Base-by-base conservation (phyloP, 2,888 invertebrate species). In the Pilophorus perplexus region DNA sequence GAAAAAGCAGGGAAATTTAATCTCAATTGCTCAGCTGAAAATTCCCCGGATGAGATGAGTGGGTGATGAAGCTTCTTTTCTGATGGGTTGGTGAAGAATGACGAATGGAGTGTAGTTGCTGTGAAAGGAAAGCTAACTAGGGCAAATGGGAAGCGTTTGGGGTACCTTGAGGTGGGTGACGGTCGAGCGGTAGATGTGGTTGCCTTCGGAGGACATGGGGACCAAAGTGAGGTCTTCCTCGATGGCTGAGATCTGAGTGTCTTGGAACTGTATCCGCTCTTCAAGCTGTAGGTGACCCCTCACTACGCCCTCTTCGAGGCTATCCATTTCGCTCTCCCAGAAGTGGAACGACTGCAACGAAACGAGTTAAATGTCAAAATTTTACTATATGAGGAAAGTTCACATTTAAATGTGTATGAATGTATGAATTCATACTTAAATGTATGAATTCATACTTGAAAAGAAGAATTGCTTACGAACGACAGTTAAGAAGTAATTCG, bases 81-180 rank as follows among this genome's bases (percentile, higher is more conserved):
- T 12, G 6, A 33, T 12, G 6, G 33, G 33, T 33, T 33, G 33
- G 33, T 33, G 6, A 33, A 6, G 33, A 33, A 33, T 8, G 12
- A 33, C 33, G 12, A 33, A 33, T 33, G 33, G 33, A 33, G 12
- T 33, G 12, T 33, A 33, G 6, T 33, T 33, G 6, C 6, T 33
- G 33, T 33, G 33, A 12, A 33, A 12, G 33, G 33, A n/a, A n/a
- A n/a, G n/a, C n/a, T n/a, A n/a, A n/a, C n/a, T n/a, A n/a, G n/a
- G n/a, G n/a, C n/a, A n/a, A n/a, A n/a, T n/a, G n/a, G n/a, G n/a
- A n/a, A n/a, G n/a, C n/a, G n/a, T n/a, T n/a, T n/a, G n/a, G n/a
- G n/a, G 48, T 66, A 70, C 68, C 70, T 70, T 70, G 12, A 70
- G 64, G 16, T 68, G 64, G 2, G 67, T 68, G 60, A 70, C 57